Evolutionary conservation across 2,888 invertebrate genomes (phyloP), one percentile per base, ranked within the genome.

Genomic region (Dasypogon diadema): DNA sequence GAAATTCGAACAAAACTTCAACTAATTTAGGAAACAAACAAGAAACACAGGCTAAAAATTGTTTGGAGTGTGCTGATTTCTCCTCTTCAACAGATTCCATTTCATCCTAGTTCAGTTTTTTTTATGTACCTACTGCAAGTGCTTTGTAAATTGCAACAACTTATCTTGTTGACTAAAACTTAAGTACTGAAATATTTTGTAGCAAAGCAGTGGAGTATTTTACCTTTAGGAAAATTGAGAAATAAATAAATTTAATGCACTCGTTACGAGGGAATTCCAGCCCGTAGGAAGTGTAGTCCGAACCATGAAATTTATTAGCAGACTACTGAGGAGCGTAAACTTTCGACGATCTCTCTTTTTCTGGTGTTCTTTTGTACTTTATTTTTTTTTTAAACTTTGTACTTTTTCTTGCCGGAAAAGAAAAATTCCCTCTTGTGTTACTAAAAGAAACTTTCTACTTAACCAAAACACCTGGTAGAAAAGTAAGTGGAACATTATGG

Each of bases 241-340:
- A 74, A 76, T 74, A 76, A 76, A 76, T 76, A 76, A 65, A 55
- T 76, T 76, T 76, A 76, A 76, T 76, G 76, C 51, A 76, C 26
- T 74, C 51, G 56, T 63, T 73, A 72, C 4, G n/a, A 34, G 26
- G 6, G 54, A 48, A 8, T 18, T 10, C 18, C 12, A 6, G 46
- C 46, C 16, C 6, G 6, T 14, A 26, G 48, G 10, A 12, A 30
- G 46, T 34, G 37, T 48, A 24, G 65, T 68, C 18, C 24, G 26
- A 68, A 24, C 48, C 48, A 10, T 26, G 24, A 48, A 68, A 68
- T 68, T 68, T 68, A 68, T 68, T 68, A 68, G 24, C 26, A 68
- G 48, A 54, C 48, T 48, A 22, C 48, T 22, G 16, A 26, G 3
- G 24, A 42, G 26, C 24, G 24, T 56, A 54, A 54, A 54, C 54